Evolutionary conservation across 2,888 invertebrate genomes (phyloP).

Genomic region (Drosophila prolongata): DNA sequence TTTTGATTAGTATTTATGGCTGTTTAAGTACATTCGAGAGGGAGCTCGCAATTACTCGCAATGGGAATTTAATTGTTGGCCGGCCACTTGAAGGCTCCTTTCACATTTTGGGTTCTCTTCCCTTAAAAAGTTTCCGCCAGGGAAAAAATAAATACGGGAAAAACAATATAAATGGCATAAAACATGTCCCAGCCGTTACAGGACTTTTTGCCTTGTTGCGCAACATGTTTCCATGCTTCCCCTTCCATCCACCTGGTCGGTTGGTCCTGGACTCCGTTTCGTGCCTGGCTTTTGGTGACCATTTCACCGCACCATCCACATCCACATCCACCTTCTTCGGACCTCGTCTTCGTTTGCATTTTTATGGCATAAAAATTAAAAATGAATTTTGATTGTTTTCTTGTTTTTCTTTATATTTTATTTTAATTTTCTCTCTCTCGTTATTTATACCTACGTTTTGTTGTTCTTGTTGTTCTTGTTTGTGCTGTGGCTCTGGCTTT

Average conservation of each 20-base stretch:
- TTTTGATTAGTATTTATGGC: slow-evolving; percentile 84
- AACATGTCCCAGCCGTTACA: slow-evolving; percentile 64
- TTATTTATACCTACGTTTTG: slow-evolving; percentile 56
- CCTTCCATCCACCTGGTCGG: not conserved
- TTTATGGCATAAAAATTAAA: slow-evolving; percentile 80
- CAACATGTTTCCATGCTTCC: slow-evolving; percentile 52
- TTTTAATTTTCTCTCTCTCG: slow-evolving; percentile 41
- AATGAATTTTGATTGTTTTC: slow-evolving; percentile 77
- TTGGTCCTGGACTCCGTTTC: slow-evolving; percentile 33
- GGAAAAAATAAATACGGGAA: slow-evolving; percentile 1
- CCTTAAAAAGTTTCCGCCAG: too few relatives aligned
- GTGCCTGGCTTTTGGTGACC: slow-evolving; percentile 62
- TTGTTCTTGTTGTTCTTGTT: slow-evolving; percentile 48
- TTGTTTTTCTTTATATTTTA: slow-evolving; percentile 43
- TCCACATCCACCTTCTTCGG: slow-evolving; percentile 9
- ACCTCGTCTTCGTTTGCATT: slow-evolving; percentile 76
- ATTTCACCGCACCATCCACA: slow-evolving; percentile 34
- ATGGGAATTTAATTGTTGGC: slow-evolving; percentile 45
- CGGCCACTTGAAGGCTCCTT: slow-evolving; percentile 7
- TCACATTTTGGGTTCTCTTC: not conserved
- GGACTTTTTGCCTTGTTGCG: slow-evolving; percentile 59
- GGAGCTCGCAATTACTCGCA: slow-evolving; percentile 24
- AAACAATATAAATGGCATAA: slow-evolving; percentile 46
- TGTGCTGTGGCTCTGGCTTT: slow-evolving; percentile 29
- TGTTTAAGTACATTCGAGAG: slow-evolving; percentile 66